Conservation (phyloP, 2,888 invertebrate genomes). For the Xestia xanthographa region DNA sequence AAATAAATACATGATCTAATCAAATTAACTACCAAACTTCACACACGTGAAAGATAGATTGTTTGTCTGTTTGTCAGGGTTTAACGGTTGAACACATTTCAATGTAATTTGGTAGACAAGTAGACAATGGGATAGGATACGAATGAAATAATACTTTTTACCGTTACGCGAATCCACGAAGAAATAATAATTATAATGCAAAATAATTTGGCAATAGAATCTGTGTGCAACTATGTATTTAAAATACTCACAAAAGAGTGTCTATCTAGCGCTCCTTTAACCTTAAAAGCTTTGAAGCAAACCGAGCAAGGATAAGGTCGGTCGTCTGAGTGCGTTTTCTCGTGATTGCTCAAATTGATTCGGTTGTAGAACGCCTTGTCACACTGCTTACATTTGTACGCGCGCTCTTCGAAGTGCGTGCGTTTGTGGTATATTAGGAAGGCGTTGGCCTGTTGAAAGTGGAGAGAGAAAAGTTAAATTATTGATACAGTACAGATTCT, state of each 20-base stretch:
- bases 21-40: no score
- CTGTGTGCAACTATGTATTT: neutral
- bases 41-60: neutral
- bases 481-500: neutral
- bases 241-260: constrained; percentile 74
- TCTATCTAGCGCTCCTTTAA: constrained; percentile 79
- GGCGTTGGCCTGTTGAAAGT: constrained; percentile 79
- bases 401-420: constrained; percentile 79
- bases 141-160: no score
- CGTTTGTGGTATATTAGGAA: constrained; percentile 84
- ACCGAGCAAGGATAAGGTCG: constrained; percentile 74
- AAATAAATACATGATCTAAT: neutral
- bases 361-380: constrained; percentile 80
- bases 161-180: no score
- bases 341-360: constrained; percentile 81
- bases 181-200: neutral
- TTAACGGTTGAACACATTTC: no score
- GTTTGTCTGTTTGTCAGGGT: no score
- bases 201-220: neutral
- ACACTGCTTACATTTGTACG: constrained; percentile 75
- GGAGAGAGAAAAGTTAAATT: neutral
- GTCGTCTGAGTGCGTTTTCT: constrained; percentile 77
- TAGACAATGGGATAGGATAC: no score
- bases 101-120: no score
- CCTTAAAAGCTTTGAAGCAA: constrained; percentile 83